Conservation (phyloP, 2,888 invertebrate species). For the Agrochola lychnidis region DNA sequence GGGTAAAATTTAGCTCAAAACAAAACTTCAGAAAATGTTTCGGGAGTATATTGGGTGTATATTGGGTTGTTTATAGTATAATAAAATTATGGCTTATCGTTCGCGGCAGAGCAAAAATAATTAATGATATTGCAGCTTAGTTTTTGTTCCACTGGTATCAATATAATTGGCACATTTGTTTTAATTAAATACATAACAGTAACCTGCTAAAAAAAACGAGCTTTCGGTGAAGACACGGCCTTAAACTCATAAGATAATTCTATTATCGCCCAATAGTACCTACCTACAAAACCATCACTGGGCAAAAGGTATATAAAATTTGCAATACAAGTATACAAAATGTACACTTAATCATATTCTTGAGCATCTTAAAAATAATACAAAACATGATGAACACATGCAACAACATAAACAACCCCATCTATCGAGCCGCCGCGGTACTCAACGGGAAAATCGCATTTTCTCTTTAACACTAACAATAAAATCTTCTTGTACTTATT, state of each 20-base stretch:
- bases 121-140: neutral
- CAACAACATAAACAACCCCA: constrained; percentile 31
- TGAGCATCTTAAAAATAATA: constrained; percentile 55
- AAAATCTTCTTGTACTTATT: constrained; percentile 67
- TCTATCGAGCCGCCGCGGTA: constrained; percentile 18
- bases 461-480: constrained; percentile 53
- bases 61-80: neutral
- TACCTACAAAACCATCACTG: constrained; percentile 1
- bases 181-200: neutral
- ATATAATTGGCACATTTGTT: constrained; percentile 36
- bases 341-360: constrained; percentile 36
- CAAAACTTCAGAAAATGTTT: neutral
- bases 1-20: constrained; percentile 16
- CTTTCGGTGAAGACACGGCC: neutral
- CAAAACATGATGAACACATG: constrained; percentile 21
- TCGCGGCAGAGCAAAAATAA: neutral
- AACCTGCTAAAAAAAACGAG: neutral
- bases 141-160: neutral
- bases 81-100: neutral
- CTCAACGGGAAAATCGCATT: constrained; percentile 42
- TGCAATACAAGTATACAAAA: constrained; percentile 35
- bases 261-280: neutral
- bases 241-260: neutral
- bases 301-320: constrained; percentile 30
- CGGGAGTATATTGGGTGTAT: neutral